These are phyloP conservation scores for Leptinotarsa texana DNA, from an alignment of 1,140 invertebrate genomes.

Conservation along the genomic window DNA sequence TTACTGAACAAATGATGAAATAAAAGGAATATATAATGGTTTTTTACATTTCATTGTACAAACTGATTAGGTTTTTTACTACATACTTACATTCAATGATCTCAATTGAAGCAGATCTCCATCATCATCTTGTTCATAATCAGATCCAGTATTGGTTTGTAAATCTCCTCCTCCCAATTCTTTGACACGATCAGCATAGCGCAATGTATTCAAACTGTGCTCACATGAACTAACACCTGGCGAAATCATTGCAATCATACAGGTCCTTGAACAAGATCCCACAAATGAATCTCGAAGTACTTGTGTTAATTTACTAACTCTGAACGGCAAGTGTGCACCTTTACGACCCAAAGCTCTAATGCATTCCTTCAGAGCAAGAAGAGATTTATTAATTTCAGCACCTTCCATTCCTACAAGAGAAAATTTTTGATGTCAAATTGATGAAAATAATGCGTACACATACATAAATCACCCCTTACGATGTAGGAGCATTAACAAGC, in stretches of 20 bases:
- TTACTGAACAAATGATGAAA: too few species aligned
- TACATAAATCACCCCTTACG: too few species aligned
- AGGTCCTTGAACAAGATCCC: conserved; percentile 73
- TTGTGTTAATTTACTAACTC: conserved; percentile 76
- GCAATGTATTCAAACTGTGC: conserved; percentile 78
- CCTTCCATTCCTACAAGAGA: conserved; percentile 68
- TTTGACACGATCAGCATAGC: conserved; percentile 79
- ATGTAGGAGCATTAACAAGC: too few species aligned
- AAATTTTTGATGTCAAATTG: too few species aligned
- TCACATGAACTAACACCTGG: conserved; percentile 77
- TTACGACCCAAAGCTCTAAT: conserved; percentile 72
- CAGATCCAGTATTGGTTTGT: conserved; percentile 49
- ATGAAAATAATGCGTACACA: too few species aligned
- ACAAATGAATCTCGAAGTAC: conserved; percentile 78
- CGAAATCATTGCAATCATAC: conserved; percentile 85
- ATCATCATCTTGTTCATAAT: conserved; percentile 55
- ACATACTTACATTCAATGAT: conserved; percentile 68
- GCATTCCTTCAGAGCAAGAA: conserved; percentile 79
- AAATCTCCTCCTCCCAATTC: conserved; percentile 66
- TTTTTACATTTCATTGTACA: too few species aligned
- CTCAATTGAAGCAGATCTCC: conserved; percentile 81
- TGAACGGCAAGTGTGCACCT: conserved; percentile 74
- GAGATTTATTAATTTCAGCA: conserved; percentile 80
- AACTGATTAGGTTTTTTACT: too few species aligned
- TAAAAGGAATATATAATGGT: too few species aligned